A percentile compares a stretch with the other conserved stretches of the same genome.
Evolutionary conservation across 2,113 vertebrate species (phyloP).

Genomic region (Rhinogobius similis): DNA sequence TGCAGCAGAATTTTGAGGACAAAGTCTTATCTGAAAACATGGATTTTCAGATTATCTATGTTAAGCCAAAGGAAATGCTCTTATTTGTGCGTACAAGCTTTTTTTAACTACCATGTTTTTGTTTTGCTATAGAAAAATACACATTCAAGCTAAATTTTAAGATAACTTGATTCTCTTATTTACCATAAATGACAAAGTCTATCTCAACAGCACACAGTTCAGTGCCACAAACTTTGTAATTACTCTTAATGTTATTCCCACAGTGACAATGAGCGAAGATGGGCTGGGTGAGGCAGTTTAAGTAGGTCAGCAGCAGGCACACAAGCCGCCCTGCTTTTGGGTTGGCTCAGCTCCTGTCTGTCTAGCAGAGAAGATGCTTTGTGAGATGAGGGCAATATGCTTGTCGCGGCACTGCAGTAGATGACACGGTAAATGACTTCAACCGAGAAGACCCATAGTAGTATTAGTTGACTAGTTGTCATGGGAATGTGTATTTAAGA

Average conservation of each 20-base stretch:
- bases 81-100: background rate
- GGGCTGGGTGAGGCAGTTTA: constrained; percentile 43
- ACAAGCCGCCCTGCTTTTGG: constrained; percentile 53
- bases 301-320: constrained; percentile 72
- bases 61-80: constrained; percentile 37
- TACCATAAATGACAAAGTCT: constrained; percentile 24
- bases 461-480: background rate
- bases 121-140: background rate
- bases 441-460: constrained; percentile 22
- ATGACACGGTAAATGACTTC: constrained; percentile 59
- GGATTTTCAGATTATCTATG: constrained; percentile 42
- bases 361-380: constrained; percentile 66
- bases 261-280: constrained; percentile 65
- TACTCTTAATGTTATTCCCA: constrained; percentile 70
- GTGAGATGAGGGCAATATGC: constrained; percentile 69
- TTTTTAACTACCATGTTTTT: background rate
- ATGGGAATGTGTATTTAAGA: no score
- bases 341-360: constrained; percentile 61
- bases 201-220: constrained; percentile 23
- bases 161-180: background rate
- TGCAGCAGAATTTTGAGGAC: no score
- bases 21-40: no score
- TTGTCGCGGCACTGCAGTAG: constrained; percentile 59
- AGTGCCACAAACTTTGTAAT: constrained; percentile 59
- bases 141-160: background rate